Base-by-base conservation (phyloP, 2,797 vertebrate genomes). In the Argya squamiceps region DNA sequence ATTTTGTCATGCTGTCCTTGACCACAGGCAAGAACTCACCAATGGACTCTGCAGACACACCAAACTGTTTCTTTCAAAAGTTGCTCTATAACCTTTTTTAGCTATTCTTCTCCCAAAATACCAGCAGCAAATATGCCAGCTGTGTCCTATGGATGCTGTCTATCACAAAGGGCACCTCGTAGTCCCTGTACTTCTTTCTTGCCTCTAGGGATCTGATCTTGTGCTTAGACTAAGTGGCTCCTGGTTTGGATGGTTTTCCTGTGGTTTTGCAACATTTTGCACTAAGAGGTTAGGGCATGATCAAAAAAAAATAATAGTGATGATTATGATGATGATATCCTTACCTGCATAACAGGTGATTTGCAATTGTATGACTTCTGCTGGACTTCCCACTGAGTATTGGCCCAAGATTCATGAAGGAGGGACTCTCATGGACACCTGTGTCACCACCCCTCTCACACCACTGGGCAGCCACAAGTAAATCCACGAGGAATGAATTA, bases 401-500 rank as follows among this genome's bases (percentile, higher is more conserved):
- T 39, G 47, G 12, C 30, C 4, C 6, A 55, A 27, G 36, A 58
- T 43, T 87, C 41, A 75, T 47, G 43, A 65, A 56, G 27, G 10
- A 62, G 13, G 15, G 27, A 63, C 56, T 59, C 27, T 65, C 36
- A 6, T 5, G 11, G 60, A 32, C 11, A 9, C 16, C 34, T 56
- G 26, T 68, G 82, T 16, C 36, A 59, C 16, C 52, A 27, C 26
- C 9, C 47, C 24, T 64, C 27, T 15, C 4, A 6, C 4, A 14
- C 4, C 6, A 30, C n/a, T 7, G 12, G 34, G 14, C 24, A 70
- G 39, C 22, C 36, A 8, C 9, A 10, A 3, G 16, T 12, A 29
- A 37, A 44, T 15, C 16, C 17, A 23, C 0, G 0, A 56, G 19
- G 41, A 74, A 58, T n/a, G 2, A 53, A 64, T 8, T 41, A 20